phyloP scores from a whole-genome alignment of 2,113 vertebrate species.

The Thamnaconus septentrionalis region DNA sequence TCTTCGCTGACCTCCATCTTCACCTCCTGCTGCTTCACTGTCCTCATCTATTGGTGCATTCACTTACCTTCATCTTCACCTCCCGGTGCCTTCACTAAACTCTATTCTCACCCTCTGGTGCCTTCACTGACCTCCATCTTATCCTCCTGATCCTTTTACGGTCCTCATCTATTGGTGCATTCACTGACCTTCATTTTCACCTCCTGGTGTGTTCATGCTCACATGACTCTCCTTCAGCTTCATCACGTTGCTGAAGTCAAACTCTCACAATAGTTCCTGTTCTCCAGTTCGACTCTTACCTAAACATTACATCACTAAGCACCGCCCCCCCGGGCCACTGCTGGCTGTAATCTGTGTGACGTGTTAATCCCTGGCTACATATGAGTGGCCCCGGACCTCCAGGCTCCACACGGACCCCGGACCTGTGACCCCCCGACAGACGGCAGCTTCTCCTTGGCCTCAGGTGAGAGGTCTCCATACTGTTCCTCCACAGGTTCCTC shows the following conservation, averaged over 20 bases:
- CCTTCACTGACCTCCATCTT: no score
- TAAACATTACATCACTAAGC: slow-evolving; percentile 48
- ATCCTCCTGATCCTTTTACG: no score
- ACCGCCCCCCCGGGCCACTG: slow-evolving; percentile 52
- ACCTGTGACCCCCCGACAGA: no score
- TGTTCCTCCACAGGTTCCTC: neutral
- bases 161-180: no score
- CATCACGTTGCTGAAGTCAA: slow-evolving; percentile 40
- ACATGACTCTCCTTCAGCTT: neutral
- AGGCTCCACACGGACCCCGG: slow-evolving; percentile 49
- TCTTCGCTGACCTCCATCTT: no score
- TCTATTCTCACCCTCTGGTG: no score
- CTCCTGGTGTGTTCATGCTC: no score
- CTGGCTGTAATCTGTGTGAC: slow-evolving; percentile 86
- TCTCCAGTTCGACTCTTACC: slow-evolving; percentile 38
- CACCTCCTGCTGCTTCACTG: no score
- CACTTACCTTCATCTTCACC: no score
- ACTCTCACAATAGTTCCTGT: slow-evolving; percentile 50
- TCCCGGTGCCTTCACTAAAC: no score
- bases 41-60: no score
- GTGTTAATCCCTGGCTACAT: slow-evolving; percentile 85
- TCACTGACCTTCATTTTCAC: no score
- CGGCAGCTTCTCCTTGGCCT: slow-evolving; percentile 20
- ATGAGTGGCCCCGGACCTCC: slow-evolving; percentile 57
- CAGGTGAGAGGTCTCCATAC: slow-evolving; percentile 58